A percentile compares a stretch with the other conserved stretches of the same genome.
Conservation (phyloP, 2,888 invertebrate genomes). For the Taenaris catops region DNA sequence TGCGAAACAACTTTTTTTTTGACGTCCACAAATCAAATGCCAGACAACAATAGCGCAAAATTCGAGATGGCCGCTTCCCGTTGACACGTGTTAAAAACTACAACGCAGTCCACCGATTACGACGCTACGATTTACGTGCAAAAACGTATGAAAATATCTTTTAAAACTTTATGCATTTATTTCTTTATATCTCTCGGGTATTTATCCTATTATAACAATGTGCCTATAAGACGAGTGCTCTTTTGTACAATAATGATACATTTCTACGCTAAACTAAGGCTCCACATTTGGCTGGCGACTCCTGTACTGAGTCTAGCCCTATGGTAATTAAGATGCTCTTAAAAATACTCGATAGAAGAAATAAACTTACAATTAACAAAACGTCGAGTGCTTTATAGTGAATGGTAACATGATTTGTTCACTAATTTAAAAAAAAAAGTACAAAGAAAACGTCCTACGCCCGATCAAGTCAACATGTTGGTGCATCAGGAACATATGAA, state of each 20-base stretch:
- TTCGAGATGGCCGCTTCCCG: conserved; percentile 40
- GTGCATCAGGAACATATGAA: conserved; percentile 22
- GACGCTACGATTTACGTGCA: conserved; percentile 66
- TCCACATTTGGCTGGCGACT: conserved; percentile 31
- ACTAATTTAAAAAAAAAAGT: conserved; percentile 42
- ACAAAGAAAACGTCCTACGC: conserved; percentile 8
- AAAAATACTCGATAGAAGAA: conserved; percentile 45
- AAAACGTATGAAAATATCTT: conserved; percentile 78
- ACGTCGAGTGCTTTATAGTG: conserved; percentile 65
- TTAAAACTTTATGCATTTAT: conserved; percentile 67
- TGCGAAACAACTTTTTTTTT: conserved; percentile 15
- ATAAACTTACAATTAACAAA: conserved; percentile 59
- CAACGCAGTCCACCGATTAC: conserved; percentile 42
- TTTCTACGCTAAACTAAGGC: conserved; percentile 57
- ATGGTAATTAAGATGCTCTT: conserved; percentile 35
- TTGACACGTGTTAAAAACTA: conserved; percentile 48
- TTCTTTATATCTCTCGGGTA: conserved; percentile 66
- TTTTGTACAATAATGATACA: conserved; percentile 72
- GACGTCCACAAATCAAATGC: conserved; percentile 17
- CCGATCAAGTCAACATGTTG: conserved; percentile 7
- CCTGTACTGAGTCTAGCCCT: conserved; percentile 28
- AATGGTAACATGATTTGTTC: conserved; percentile 76
- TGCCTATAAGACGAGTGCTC: conserved; percentile 67
- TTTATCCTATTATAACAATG: conserved; percentile 69
- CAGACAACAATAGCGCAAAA: conserved; percentile 24